phyloP scores from a whole-genome alignment of 2,888 invertebrate genomes.

The Agrilus mali region DNA sequence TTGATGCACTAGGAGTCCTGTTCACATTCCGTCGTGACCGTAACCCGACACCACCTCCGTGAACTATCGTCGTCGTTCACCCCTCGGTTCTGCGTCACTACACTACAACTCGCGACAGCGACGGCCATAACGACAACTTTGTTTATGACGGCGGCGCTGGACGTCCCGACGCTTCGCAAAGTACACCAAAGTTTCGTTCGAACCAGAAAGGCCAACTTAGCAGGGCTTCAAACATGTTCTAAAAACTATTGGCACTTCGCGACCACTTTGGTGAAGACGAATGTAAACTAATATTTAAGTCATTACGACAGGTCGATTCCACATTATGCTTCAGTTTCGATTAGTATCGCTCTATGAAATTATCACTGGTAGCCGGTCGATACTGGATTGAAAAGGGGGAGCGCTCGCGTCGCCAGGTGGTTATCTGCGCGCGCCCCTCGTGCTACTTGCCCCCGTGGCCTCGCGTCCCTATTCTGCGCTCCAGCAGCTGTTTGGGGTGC shows the following conservation, averaged over 20 bases:
- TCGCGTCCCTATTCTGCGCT: constrained; percentile 11
- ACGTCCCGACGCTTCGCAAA: constrained; percentile 17
- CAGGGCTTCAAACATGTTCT: no score
- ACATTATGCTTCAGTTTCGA: constrained; percentile 16
- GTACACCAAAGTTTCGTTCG: no score
- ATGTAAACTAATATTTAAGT: constrained; percentile 1
- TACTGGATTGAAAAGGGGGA: constrained; percentile 34
- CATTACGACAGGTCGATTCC: constrained; percentile 14
- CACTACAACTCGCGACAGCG: constrained; percentile 12
- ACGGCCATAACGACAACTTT: constrained; percentile 20
- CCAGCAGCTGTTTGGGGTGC: constrained; percentile 18
- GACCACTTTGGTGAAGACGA: not conserved
- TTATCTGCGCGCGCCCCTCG: constrained; percentile 33
- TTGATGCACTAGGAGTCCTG: not conserved
- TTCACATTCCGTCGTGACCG: constrained; percentile 1
- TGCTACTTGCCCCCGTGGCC: constrained; percentile 24
- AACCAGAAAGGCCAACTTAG: no score
- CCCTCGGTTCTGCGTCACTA: constrained; percentile 9
- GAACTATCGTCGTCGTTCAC: not conserved
- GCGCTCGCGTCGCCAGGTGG: constrained; percentile 37
- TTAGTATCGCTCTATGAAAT: constrained; percentile 19
- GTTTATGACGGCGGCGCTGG: constrained; percentile 24
- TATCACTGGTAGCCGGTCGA: constrained; percentile 34
- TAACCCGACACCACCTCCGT: not conserved
- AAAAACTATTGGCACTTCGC: not conserved